Evolutionary conservation across 1,140 invertebrate genomes (phyloP), one percentile per base, ranked within the genome.

Genomic region (Portunus trituberculatus): DNA sequence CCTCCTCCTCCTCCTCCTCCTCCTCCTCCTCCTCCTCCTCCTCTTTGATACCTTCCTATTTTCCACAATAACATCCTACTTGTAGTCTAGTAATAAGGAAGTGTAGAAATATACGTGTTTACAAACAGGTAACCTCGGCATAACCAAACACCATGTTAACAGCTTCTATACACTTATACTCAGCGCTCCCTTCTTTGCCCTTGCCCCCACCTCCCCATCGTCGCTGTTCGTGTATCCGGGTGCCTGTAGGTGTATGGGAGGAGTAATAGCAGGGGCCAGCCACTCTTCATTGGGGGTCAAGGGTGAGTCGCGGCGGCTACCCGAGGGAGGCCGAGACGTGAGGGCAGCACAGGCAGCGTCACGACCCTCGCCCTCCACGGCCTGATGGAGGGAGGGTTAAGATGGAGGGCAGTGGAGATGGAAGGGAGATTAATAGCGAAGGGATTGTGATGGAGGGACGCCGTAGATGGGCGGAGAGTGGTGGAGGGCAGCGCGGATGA

Each of bases 221-320:
- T n/a, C 6, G 4, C 0, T 0, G 20, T n/a, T 8, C n/a, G 67
- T n/a, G 67, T 76, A 12, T n/a, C 67, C 67, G 67, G n/a, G 67
- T 76, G 67, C 67, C 67, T n/a, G 20, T 20, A 76, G 67, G 12
- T n/a, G 67, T 76, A 76, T 76, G 67, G 67, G 25, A 32, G 84
- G 84, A 87, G 84, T 39, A 87, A 46, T 87, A 87, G 84, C 84
- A 39, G 83, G 10, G 28, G 29, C 14, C 88, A 48, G 45, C 20
- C 20, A 59, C 39, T 32, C 84, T 87, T 12, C 84, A n/a, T 32
- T 46, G 31, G 84, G 84, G 84, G 84, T 87, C 84, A 87, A 28
- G 39, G 84, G 84, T 87, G 28, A 87, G 84, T 20, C 31, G 84
- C 31, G 84, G 84, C 84, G 84, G 84, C 84, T 87, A 87, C 84